These are phyloP conservation scores for Clarias magur DNA, from an alignment of 2,113 vertebrate genomes.

Conservation along the genomic window DNA sequence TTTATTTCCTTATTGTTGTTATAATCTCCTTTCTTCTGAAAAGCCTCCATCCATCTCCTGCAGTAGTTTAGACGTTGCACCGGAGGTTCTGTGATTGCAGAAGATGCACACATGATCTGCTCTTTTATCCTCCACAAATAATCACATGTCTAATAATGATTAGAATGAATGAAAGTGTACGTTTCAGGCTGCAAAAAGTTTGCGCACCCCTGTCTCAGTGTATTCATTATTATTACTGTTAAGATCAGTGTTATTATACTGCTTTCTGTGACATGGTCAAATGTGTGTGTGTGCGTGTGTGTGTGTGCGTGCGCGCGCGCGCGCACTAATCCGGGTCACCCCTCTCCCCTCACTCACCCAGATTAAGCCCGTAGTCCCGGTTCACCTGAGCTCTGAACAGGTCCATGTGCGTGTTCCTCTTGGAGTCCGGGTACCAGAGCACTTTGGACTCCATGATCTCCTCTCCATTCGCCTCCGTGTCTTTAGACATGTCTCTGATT, in stretches of 20 bases:
- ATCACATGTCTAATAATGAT: background rate
- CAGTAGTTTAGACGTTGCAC: background rate
- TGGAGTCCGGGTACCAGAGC: slow-evolving; percentile 94
- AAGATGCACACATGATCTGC: background rate
- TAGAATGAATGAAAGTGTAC: background rate
- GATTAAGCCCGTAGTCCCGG: slow-evolving; percentile 76
- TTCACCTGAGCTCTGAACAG: slow-evolving; percentile 82
- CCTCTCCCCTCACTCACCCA: slow-evolving; percentile 78
- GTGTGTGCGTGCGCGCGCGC: background rate
- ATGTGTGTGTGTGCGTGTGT: background rate
- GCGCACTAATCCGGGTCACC: slow-evolving; percentile 5
- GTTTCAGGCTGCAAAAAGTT: background rate
- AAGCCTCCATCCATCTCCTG: background rate
- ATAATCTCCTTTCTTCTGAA: background rate
- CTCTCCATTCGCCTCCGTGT: slow-evolving; percentile 69
- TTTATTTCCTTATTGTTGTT: background rate
- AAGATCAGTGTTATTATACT: too few relatives aligned
- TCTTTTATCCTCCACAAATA: background rate
- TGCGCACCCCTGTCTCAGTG: background rate
- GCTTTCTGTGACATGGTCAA: too few relatives aligned
- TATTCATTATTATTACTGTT: background rate
- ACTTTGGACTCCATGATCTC: slow-evolving; percentile 88
- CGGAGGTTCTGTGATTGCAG: background rate
- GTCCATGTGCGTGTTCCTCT: slow-evolving; percentile 89
- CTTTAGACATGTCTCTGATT: slow-evolving; percentile 78